Evolutionary conservation across 2,888 invertebrate genomes (phyloP).

Genomic region (Nephrotoma guestfalica): DNA sequence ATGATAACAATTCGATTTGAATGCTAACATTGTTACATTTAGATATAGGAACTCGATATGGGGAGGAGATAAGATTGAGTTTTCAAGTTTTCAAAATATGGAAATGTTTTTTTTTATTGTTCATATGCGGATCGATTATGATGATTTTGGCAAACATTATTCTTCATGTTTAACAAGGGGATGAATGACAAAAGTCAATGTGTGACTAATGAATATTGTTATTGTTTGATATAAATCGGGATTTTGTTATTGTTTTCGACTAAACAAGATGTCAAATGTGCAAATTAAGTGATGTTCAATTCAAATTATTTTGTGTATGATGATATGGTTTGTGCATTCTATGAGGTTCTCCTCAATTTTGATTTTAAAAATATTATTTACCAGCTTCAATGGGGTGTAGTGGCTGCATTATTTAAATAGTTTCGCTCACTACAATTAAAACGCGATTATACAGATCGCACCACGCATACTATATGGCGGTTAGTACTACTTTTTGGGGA

Average conservation of each 20-base stretch:
- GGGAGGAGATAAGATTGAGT: neutral
- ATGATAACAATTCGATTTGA: neutral
- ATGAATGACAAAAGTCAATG: neutral
- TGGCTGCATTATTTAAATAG: no score
- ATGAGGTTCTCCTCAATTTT: no score
- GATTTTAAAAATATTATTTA: no score
- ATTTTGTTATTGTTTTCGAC: neutral
- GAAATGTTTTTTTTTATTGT: neutral
- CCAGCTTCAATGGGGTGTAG: no score
- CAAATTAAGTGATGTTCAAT: neutral
- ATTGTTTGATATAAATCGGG: neutral
- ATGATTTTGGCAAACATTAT: neutral
- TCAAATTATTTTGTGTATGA: neutral
- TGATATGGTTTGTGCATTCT: no score
- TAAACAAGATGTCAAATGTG: neutral
- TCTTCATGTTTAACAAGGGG: neutral
- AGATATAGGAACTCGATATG: neutral
- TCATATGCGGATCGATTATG: neutral
- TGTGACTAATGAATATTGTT: neutral
- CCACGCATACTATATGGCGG: no score
- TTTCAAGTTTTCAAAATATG: neutral
- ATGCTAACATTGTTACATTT: neutral
- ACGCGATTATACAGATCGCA: no score
- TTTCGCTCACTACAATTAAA: no score
- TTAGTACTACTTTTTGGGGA: no score